Percentiles rank a stretch among this genome's conserved stretches.
These are phyloP conservation scores for Heterodera filipjevi DNA, from an alignment of 2,888 invertebrate species.

Conservation along the genomic window DNA sequence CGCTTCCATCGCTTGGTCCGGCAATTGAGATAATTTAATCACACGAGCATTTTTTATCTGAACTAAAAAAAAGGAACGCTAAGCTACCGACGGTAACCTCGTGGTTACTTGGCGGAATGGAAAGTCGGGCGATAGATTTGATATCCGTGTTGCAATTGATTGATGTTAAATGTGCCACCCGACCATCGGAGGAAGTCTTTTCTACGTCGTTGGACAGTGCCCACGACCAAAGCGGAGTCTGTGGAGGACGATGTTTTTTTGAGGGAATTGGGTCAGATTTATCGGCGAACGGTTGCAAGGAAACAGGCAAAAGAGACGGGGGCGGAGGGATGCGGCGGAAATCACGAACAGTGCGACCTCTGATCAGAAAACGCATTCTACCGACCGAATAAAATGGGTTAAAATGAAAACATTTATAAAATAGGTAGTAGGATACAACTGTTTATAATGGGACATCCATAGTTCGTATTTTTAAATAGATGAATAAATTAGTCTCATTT, in stretches of 20 bases:
- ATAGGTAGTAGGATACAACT: too few species aligned
- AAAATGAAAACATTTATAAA: neutral
- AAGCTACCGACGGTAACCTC: neutral
- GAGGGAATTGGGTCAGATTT: neutral
- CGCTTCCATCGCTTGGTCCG: slow-evolving; percentile 44
- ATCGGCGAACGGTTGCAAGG: neutral
- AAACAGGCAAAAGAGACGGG: neutral
- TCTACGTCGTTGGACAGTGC: neutral
- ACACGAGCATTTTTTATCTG: slow-evolving; percentile 18
- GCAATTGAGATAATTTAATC: slow-evolving; percentile 35
- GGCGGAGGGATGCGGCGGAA: neutral
- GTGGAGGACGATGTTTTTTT: neutral
- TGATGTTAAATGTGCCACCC: slow-evolving; percentile 40
- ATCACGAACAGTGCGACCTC: neutral
- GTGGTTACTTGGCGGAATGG: slow-evolving; percentile 25
- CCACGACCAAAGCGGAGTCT: neutral
- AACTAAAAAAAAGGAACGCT: neutral
- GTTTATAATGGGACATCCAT: too few species aligned
- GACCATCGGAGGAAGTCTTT: slow-evolving; percentile 15
- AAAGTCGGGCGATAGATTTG: slow-evolving; percentile 44
- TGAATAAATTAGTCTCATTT: neutral
- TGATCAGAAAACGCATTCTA: neutral
- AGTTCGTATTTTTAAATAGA: neutral
- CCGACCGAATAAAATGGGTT: neutral
- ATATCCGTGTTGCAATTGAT: slow-evolving; percentile 48